Evolutionary conservation across 1,140 invertebrate species (phyloP).

Genomic region (Microplitis demolitor): DNA sequence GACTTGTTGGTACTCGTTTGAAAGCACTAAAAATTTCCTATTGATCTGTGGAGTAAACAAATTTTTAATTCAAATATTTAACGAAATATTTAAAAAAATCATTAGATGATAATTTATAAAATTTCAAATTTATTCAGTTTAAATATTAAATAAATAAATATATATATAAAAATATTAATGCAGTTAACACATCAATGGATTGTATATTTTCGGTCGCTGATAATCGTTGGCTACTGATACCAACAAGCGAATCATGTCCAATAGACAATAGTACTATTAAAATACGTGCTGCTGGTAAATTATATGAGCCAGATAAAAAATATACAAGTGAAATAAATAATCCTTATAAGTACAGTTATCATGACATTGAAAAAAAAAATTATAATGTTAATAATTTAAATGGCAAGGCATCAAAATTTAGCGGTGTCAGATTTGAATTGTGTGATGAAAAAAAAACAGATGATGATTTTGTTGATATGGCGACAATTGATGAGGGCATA

Average conservation of each 20-base stretch:
- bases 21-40: too few species aligned
- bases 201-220: constrained; percentile 46
- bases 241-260: constrained; percentile 39
- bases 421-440: neutral
- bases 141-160: neutral
- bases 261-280: constrained; percentile 48
- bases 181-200: constrained; percentile 41
- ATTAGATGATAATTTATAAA: neutral
- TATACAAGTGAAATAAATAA: constrained; percentile 29
- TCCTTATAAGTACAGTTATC: neutral
- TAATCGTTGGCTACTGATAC: constrained; percentile 45
- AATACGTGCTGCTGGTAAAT: constrained; percentile 47
- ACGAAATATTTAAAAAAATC: too few species aligned
- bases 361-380: neutral
- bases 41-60: too few species aligned
- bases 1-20: too few species aligned
- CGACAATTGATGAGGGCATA: neutral
- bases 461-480: neutral
- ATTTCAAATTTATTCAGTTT: constrained; percentile 2
- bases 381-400: neutral
- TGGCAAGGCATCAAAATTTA: neutral
- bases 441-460: neutral
- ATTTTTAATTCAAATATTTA: too few species aligned
- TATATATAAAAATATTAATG: constrained; percentile 15
- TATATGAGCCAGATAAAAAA: constrained; percentile 42